Evolutionary conservation across 2,888 invertebrate genomes (phyloP).

Genomic region (Ennomos quercinarius): DNA sequence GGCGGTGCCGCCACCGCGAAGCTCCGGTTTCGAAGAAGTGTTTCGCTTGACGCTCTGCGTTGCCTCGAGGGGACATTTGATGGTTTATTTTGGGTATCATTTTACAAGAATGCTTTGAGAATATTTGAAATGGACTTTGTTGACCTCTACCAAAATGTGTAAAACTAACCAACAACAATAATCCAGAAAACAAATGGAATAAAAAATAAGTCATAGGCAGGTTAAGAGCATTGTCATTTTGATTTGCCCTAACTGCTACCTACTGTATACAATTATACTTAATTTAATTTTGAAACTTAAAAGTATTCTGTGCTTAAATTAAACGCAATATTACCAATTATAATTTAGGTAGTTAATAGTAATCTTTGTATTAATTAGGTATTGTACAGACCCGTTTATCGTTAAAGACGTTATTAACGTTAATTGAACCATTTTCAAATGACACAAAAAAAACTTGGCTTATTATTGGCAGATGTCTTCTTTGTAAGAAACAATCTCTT

Average conservation of each 20-base stretch:
- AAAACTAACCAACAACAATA: slow-evolving; percentile 2
- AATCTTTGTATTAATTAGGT: too few relatives aligned
- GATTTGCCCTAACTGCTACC: too few relatives aligned
- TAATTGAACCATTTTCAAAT: slow-evolving; percentile 38
- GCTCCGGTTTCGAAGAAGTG: slow-evolving; percentile 82
- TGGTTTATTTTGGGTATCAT: slow-evolving; percentile 53
- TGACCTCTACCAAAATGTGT: background rate
- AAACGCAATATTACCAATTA: too few relatives aligned
- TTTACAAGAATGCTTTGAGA: slow-evolving; percentile 38
- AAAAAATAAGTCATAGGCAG: too few relatives aligned
- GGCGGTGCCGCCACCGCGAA: slow-evolving; percentile 46
- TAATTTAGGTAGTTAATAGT: too few relatives aligned
- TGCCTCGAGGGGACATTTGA: slow-evolving; percentile 53
- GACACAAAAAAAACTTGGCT: slow-evolving; percentile 31
- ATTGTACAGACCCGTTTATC: too few relatives aligned
- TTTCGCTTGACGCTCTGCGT: slow-evolving; percentile 73
- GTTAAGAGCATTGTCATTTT: too few relatives aligned
- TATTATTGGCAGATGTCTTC: slow-evolving; percentile 64
- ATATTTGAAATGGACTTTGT: slow-evolving; percentile 25
- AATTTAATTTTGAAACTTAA: too few relatives aligned
- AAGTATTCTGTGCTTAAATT: too few relatives aligned
- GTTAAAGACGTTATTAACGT: slow-evolving; percentile 17
- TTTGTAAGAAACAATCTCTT: slow-evolving; percentile 53
- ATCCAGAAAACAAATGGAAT: slow-evolving; percentile 20
- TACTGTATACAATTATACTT: too few relatives aligned